phyloP scores from a whole-genome alignment of 2,113 vertebrate species.

The Rattus rattus region DNA sequence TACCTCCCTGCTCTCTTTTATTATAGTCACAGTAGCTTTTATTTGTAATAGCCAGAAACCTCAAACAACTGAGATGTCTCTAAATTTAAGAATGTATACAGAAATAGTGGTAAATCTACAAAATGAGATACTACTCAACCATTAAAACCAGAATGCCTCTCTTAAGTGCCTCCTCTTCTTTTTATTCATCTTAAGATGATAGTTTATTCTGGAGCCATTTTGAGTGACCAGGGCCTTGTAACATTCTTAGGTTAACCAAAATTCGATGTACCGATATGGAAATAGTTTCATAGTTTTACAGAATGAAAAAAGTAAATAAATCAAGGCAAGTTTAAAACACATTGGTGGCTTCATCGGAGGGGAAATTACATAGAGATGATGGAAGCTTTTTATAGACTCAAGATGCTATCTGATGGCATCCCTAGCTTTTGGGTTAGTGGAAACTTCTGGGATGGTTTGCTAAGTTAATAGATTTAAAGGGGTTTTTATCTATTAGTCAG shows the following conservation, averaged over 20 bases:
- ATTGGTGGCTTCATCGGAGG: background rate
- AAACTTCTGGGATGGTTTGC: background rate
- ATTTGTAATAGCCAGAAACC: too few relatives aligned
- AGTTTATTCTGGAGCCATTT: background rate
- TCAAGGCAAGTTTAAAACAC: background rate
- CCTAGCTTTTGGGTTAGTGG: background rate
- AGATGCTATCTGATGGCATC: background rate
- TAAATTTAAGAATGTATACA: too few relatives aligned
- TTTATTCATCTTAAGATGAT: background rate
- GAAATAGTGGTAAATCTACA: too few relatives aligned
- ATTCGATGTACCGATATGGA: background rate
- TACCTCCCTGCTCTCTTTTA: too few relatives aligned
- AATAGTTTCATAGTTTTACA: background rate
- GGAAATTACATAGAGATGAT: background rate
- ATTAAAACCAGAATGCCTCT: too few relatives aligned
- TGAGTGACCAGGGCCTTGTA: background rate
- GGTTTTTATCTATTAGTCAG: background rate
- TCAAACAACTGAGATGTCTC: too few relatives aligned
- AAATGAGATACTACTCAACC: too few relatives aligned
- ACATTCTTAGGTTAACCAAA: background rate
- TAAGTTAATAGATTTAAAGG: background rate
- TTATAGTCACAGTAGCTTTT: too few relatives aligned
- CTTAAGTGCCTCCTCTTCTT: background rate
- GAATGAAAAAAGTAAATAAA: background rate
- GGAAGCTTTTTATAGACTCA: background rate